Evolutionary conservation across 2,888 invertebrate genomes (phyloP).

Genomic region (Microdon myrmicae): DNA sequence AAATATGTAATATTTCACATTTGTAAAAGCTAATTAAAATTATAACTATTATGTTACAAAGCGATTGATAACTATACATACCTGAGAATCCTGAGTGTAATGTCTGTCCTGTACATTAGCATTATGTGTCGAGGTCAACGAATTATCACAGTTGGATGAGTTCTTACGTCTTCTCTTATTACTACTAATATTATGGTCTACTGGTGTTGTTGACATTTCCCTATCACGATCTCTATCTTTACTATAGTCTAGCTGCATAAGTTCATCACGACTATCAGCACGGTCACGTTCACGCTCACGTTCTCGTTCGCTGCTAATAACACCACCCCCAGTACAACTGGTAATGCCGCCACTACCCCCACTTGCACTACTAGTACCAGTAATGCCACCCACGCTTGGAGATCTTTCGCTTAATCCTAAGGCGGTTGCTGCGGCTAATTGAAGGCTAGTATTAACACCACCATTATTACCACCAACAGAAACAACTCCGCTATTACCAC

Average conservation of each 20-base stretch:
- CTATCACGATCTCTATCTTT: constrained; percentile 72
- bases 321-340: constrained; percentile 59
- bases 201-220: constrained; percentile 68
- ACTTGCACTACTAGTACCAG: constrained; percentile 52
- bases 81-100: constrained; percentile 75
- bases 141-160: constrained; percentile 74
- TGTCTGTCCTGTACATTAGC: constrained; percentile 71
- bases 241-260: constrained; percentile 66
- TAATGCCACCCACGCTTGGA: constrained; percentile 61
- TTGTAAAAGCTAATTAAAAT: too few relatives aligned
- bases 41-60: too few relatives aligned
- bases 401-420: constrained; percentile 64
- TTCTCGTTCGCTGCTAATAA: constrained; percentile 60
- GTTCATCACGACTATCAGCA: constrained; percentile 66
- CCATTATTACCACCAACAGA: constrained; percentile 59
- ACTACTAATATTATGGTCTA: constrained; percentile 69
- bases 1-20: too few relatives aligned
- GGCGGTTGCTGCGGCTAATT: constrained; percentile 60
- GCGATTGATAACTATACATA: too few relatives aligned
- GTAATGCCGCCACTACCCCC: constrained; percentile 55
- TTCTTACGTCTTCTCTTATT: constrained; percentile 70
- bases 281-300: constrained; percentile 48
- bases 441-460: constrained; percentile 59
- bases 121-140: constrained; percentile 71
- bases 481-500: constrained; percentile 56